Percentiles rank a stretch among this genome's conserved stretches.
Evolutionary conservation across 2,888 invertebrate genomes (phyloP).

Genomic region (Trimorus sp.): DNA sequence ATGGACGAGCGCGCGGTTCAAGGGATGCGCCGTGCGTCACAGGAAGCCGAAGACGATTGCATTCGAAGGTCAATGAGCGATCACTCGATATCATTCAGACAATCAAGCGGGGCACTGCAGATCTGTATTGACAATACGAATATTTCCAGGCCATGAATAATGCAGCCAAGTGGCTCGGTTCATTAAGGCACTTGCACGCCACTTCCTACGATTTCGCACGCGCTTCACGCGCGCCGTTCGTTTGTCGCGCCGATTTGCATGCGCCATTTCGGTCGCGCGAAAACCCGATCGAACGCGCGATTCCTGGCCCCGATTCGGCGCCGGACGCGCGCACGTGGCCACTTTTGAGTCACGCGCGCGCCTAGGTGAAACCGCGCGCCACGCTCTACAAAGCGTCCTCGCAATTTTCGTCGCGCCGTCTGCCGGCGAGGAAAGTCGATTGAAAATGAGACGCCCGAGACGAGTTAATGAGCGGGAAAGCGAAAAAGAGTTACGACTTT

Average conservation of each 20-base stretch:
- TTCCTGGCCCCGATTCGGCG: conserved; percentile 37
- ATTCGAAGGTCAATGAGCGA: conserved; percentile 64
- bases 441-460: too few relatives aligned
- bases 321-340: too few relatives aligned
- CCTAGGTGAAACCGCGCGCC: too few relatives aligned
- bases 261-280: background rate
- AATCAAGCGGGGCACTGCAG: conserved; percentile 58
- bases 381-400: too few relatives aligned
- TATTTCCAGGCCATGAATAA: conserved; percentile 63
- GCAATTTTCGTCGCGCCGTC: too few relatives aligned
- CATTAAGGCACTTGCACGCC: conserved; percentile 55
- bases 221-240: conserved; percentile 28
- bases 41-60: conserved; percentile 64
- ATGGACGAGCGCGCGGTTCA: too few relatives aligned
- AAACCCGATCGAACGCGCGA: conserved; percentile 1
- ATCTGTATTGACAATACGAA: conserved; percentile 64
- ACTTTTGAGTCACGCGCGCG: background rate
- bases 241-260: conserved; percentile 14
- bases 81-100: conserved; percentile 63
- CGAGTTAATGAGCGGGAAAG: too few relatives aligned
- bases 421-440: background rate
- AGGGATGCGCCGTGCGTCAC: conserved; percentile 60
- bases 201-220: conserved; percentile 46
- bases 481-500: too few relatives aligned
- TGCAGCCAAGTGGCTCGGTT: conserved; percentile 52